phyloP scores from a whole-genome alignment of 2,797 vertebrate genomes.

The Balearica regulorum region DNA sequence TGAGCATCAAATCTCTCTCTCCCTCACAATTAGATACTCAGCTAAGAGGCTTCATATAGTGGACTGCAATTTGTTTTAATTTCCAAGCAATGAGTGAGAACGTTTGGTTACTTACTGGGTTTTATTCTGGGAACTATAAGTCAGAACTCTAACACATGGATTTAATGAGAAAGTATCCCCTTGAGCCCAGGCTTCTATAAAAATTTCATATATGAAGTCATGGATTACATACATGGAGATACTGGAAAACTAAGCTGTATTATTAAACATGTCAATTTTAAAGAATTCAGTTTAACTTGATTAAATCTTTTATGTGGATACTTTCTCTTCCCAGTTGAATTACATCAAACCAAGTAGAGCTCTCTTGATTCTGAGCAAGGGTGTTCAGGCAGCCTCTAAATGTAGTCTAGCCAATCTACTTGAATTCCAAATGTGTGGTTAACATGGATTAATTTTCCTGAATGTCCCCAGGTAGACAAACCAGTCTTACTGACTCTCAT shows the following conservation, averaged over 20 bases:
- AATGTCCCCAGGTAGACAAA: background rate
- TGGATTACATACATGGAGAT: background rate
- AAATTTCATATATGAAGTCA: background rate
- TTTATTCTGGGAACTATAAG: background rate
- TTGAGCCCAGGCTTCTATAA: background rate
- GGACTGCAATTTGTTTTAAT: background rate
- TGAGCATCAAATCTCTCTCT: background rate
- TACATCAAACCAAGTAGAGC: background rate
- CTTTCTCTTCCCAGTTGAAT: background rate
- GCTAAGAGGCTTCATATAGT: background rate
- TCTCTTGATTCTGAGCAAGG: background rate
- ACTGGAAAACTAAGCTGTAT: background rate
- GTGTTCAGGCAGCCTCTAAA: background rate
- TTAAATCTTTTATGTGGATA: background rate
- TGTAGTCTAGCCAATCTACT: background rate
- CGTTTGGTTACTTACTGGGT: background rate
- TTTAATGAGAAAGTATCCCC: background rate
- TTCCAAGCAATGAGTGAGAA: background rate
- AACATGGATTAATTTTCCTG: background rate
- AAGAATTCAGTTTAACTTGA: background rate
- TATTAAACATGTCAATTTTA: background rate
- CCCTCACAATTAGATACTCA: background rate
- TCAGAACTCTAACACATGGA: background rate
- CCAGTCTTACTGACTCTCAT: background rate
- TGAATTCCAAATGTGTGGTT: background rate